These are phyloP conservation scores for Meleagris gallopavo DNA, from an alignment of 2,113 vertebrate species.

Conservation along the genomic window DNA sequence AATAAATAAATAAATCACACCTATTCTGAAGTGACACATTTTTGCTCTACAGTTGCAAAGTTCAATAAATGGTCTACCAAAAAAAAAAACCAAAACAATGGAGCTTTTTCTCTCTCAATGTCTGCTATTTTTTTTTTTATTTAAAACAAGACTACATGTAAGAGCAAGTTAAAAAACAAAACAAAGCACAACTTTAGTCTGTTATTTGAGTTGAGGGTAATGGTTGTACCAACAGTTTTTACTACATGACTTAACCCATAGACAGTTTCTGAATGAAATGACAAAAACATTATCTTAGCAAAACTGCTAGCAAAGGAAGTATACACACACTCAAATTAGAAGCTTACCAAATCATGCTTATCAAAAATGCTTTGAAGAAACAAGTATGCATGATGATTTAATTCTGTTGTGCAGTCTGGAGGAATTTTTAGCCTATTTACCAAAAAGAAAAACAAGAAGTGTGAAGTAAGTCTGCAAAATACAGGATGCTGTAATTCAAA, in stretches of 20 bases:
- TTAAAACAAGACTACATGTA: neutral
- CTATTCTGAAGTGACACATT: neutral
- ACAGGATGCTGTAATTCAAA: neutral
- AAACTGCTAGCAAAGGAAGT: neutral
- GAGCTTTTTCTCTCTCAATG: neutral
- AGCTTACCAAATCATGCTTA: slow-evolving; percentile 97
- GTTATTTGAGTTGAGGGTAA: too few relatives aligned
- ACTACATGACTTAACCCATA: neutral
- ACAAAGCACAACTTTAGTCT: neutral
- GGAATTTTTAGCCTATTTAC: slow-evolving; percentile 90
- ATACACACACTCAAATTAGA: neutral
- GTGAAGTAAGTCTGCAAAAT: neutral
- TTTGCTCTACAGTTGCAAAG: neutral
- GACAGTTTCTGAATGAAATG: neutral
- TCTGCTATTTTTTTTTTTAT: neutral
- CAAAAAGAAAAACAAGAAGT: slow-evolving; percentile 43
- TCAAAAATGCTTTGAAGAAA: slow-evolving; percentile 98
- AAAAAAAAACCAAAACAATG: neutral
- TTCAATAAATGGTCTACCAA: neutral
- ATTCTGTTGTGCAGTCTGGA: slow-evolving; percentile 94
- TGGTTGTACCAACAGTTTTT: neutral
- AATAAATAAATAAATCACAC: neutral
- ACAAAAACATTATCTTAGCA: neutral
- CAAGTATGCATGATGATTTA: slow-evolving; percentile 98
- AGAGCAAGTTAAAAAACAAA: neutral